A percentile compares a stretch with the other conserved stretches of the same genome.
These are phyloP conservation scores for Tipula helvola DNA, from an alignment of 2,888 invertebrate genomes.

Conservation along the genomic window DNA sequence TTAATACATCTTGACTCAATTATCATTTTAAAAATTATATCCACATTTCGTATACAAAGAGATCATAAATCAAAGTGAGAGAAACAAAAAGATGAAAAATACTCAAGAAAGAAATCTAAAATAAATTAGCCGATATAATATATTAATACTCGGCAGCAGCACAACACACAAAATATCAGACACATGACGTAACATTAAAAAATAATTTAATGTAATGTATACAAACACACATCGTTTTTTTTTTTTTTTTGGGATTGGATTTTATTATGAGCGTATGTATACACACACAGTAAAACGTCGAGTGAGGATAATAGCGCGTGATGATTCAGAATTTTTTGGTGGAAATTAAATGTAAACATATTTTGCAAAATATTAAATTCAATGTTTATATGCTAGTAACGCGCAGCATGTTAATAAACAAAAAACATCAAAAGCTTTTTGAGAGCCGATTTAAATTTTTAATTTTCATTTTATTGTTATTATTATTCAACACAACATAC, in stretches of 20 bases:
- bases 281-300: not conserved
- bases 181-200: constrained; percentile 4
- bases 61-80: not conserved
- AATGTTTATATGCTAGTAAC: not conserved
- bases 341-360: not conserved
- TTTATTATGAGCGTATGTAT: not conserved
- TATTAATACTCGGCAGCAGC: not conserved
- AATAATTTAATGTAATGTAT: not conserved
- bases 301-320: not conserved
- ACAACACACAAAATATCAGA: not conserved
- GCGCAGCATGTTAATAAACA: not conserved
- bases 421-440: not conserved
- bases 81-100: not conserved
- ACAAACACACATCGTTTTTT: not conserved
- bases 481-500: not conserved
- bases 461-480: not conserved
- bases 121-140: not conserved
- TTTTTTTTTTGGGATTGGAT: not conserved
- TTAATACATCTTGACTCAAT: not conserved
- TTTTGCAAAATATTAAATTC: not conserved
- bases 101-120: not conserved
- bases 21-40: not conserved
- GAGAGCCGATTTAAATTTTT: not conserved
- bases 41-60: not conserved
- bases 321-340: not conserved